Evolutionary conservation across 2,888 invertebrate genomes (phyloP).

Genomic region (Allacma fusca): DNA sequence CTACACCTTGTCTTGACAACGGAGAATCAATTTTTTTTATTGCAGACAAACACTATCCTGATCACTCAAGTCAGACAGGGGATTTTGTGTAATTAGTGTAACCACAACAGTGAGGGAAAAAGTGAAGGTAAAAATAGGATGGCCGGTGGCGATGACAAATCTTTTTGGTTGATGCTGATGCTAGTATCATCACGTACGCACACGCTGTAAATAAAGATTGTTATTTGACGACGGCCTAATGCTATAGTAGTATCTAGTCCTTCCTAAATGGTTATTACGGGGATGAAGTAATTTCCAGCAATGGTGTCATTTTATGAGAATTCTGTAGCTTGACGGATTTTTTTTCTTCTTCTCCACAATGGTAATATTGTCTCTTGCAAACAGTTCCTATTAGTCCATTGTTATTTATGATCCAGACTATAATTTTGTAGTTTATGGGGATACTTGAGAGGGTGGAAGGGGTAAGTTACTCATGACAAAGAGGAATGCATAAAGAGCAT

Average conservation of each 20-base stretch:
- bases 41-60: not conserved
- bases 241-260: not conserved
- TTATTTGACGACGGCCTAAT: slow-evolving; percentile 3
- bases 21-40: not conserved
- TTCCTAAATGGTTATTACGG: not conserved
- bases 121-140: slow-evolving; percentile 17
- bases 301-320: not conserved
- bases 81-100: not conserved
- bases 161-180: not conserved
- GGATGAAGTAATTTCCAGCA: slow-evolving; percentile 2
- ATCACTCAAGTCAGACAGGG: not conserved
- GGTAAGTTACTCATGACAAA: not conserved
- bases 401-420: not conserved
- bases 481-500: not conserved
- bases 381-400: too few relatives aligned
- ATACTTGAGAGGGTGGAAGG: not conserved
- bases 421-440: not conserved
- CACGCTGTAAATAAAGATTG: not conserved
- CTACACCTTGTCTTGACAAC: not conserved
- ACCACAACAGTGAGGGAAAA: slow-evolving; percentile 4
- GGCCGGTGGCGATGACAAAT: slow-evolving; percentile 9
- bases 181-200: slow-evolving; percentile 12
- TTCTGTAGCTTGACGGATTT: not conserved
- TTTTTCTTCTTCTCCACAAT: not conserved
- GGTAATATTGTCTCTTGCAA: not conserved